Evolutionary conservation across 2,888 invertebrate genomes (phyloP).

Genomic region (Cheilosia urbana): DNA sequence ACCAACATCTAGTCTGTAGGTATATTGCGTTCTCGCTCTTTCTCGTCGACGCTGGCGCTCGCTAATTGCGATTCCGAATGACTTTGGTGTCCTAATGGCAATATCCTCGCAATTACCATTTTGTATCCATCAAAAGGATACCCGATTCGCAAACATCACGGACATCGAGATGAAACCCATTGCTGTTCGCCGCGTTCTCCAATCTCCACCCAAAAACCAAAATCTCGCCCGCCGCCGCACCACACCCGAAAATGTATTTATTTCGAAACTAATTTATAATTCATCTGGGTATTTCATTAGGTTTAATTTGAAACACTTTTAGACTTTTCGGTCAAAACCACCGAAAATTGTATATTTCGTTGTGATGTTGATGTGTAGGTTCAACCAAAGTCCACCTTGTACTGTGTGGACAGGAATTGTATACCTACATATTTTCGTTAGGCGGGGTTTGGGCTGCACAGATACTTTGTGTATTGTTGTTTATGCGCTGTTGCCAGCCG

Average conservation of each 20-base stretch:
- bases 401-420: too few relatives aligned
- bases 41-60: background rate
- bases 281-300: slow-evolving; percentile 79
- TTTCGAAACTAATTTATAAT: slow-evolving; percentile 78
- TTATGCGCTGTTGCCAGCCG: slow-evolving; percentile 19
- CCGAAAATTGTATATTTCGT: slow-evolving; percentile 8
- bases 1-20: background rate
- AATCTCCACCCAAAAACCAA: background rate
- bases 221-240: slow-evolving; percentile 24
- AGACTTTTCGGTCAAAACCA: slow-evolving; percentile 74
- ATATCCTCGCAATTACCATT: slow-evolving; percentile 75
- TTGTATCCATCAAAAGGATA: slow-evolving; percentile 65
- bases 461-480: slow-evolving; percentile 24
- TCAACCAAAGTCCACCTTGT: background rate
- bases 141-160: slow-evolving; percentile 71
- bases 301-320: slow-evolving; percentile 78
- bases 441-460: background rate
- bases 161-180: slow-evolving; percentile 51
- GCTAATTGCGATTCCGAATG: slow-evolving; percentile 52
- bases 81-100: slow-evolving; percentile 71
- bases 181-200: background rate
- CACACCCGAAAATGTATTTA: slow-evolving; percentile 72
- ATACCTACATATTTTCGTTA: background rate
- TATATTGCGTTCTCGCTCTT: background rate
- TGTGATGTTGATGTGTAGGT: background rate